phyloP scores from a whole-genome alignment of 2,113 vertebrate genomes.

The Leucoraja erinaceus region DNA sequence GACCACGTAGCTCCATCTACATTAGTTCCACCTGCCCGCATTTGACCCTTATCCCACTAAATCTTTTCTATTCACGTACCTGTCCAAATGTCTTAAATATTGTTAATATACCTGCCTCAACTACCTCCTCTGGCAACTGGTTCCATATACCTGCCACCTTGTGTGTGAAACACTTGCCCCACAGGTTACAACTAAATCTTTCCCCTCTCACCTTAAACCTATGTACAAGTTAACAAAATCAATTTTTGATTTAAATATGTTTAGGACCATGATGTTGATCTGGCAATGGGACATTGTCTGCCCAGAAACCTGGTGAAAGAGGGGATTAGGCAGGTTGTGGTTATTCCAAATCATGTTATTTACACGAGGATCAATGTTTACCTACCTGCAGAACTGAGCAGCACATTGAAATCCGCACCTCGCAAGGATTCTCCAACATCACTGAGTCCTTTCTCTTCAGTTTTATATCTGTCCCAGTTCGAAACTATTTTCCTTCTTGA shows the following conservation, averaged over 20 bases:
- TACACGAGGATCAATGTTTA: neutral
- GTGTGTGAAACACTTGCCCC: no score
- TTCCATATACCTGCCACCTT: no score
- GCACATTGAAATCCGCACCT: constrained; percentile 77
- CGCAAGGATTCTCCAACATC: constrained; percentile 64
- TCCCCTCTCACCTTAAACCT: no score
- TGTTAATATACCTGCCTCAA: no score
- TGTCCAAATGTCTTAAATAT: no score
- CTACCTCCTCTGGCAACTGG: no score
- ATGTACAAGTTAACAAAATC: no score
- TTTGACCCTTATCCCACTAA: no score
- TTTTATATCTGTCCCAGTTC: constrained; percentile 83
- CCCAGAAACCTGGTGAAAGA: neutral
- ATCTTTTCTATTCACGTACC: no score
- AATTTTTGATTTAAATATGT: neutral
- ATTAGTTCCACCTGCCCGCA: no score
- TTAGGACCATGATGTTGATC: neutral
- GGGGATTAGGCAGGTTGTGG: neutral
- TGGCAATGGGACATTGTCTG: neutral
- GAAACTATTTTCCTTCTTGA: constrained; percentile 80
- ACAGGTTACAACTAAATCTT: no score
- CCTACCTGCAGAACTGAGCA: constrained; percentile 79
- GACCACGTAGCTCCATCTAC: no score
- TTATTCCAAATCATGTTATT: neutral
- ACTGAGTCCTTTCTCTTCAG: constrained; percentile 57